A percentile compares a stretch with the other conserved stretches of the same genome.
These are phyloP conservation scores for Hemaris fuciformis DNA, from an alignment of 2,888 invertebrate species.

Conservation along the genomic window DNA sequence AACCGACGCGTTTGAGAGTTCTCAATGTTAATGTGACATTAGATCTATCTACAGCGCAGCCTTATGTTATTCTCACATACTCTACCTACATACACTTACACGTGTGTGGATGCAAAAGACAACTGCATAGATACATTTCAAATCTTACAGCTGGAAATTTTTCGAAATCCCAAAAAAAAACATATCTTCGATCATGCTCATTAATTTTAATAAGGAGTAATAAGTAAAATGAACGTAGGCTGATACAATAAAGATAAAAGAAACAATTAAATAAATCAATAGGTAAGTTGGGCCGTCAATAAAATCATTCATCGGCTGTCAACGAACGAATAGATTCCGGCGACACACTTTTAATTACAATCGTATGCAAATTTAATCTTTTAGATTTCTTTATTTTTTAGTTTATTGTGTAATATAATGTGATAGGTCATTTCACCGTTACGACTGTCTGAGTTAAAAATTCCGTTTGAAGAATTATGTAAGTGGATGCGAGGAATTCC, in stretches of 20 bases:
- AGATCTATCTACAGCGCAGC: too few relatives aligned
- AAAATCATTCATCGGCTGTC: slow-evolving; percentile 26
- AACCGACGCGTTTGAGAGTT: too few relatives aligned
- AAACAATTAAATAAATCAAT: slow-evolving; percentile 39
- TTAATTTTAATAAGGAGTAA: neutral
- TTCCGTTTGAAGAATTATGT: neutral
- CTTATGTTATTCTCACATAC: too few relatives aligned
- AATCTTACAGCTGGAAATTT: neutral
- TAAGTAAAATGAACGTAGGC: neutral
- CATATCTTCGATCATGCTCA: neutral
- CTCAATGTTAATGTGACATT: too few relatives aligned
- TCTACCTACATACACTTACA: too few relatives aligned
- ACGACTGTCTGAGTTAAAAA: neutral
- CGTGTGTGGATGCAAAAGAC: too few relatives aligned
- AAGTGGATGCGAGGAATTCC: neutral
- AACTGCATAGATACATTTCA: neutral
- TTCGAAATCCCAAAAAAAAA: neutral
- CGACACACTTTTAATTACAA: slow-evolving; percentile 59
- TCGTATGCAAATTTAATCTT: slow-evolving; percentile 57
- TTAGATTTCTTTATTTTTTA: slow-evolving; percentile 36
- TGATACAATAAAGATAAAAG: slow-evolving; percentile 31
- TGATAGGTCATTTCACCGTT: neutral
- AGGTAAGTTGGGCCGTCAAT: slow-evolving; percentile 29
- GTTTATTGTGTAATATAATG: slow-evolving; percentile 15
- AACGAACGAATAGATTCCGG: slow-evolving; percentile 39